These are phyloP conservation scores for Eulithis testata DNA, from an alignment of 2,888 invertebrate genomes.

Conservation along the genomic window DNA sequence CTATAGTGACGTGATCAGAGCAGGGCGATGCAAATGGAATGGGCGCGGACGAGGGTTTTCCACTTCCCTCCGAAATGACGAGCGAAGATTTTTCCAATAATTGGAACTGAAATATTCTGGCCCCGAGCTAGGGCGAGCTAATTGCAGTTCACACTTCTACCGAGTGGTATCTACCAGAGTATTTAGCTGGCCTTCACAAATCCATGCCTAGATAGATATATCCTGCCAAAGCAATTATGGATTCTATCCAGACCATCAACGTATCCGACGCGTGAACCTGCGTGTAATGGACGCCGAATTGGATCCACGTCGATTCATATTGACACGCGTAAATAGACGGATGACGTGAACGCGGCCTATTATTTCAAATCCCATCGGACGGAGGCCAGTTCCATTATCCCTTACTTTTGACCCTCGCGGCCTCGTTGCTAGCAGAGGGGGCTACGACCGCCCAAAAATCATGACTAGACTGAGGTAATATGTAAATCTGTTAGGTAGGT, in stretches of 20 bases:
- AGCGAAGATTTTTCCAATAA: constrained; percentile 65
- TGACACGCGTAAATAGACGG: constrained; percentile 59
- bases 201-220: constrained; percentile 3
- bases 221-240: constrained; percentile 23
- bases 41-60: constrained; percentile 43
- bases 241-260: constrained; percentile 28
- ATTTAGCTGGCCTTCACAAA: constrained; percentile 7
- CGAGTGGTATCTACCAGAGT: background rate
- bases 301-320: constrained; percentile 54
- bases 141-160: background rate
- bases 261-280: constrained; percentile 21
- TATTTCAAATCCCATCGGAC: constrained; percentile 76
- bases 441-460: constrained; percentile 2
- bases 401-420: constrained; percentile 37
- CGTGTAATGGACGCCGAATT: constrained; percentile 34
- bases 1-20: constrained; percentile 37
- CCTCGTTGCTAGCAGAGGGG: constrained; percentile 16
- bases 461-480: background rate
- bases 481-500: no score
- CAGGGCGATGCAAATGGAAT: constrained; percentile 46
- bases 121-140: constrained; percentile 3
- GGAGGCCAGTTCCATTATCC: constrained; percentile 71
- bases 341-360: constrained; percentile 58
- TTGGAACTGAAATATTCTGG: constrained; percentile 51
- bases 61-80: constrained; percentile 42